Base-by-base conservation (phyloP, 2,113 vertebrate species). In the Cyanoderma ruficeps region DNA sequence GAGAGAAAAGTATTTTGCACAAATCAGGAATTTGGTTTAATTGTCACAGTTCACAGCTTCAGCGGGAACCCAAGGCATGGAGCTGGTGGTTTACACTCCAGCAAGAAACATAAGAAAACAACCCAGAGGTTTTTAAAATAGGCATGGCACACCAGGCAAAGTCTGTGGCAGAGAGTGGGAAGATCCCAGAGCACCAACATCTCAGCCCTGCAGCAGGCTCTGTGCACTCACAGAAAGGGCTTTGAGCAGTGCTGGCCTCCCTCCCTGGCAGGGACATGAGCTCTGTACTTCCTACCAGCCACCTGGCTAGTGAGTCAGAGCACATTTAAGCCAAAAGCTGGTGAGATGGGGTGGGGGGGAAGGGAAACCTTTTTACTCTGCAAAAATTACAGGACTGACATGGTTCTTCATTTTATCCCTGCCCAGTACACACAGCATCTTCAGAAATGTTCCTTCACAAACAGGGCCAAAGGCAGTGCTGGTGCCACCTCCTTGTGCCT, bases 201-300 rank as follows among this genome's bases (percentile, higher is more conserved):
- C 37, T 25, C 71, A 53, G 42, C 14, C 37, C 46, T 5, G 3
- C 2, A 2, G 2, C 65, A 42, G 80, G 64, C 64, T 74, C 63
- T 6, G 13, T 28, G 2, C 30, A 9, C 60, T 23, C 60, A 19
- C 37, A 74, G 63, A 17, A 63, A 30, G 59, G 46, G 69, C 37
- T 68, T 42, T 31, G 1, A 84, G 42, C 77, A 55, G 56, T 1
- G 0, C 65, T 1, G 0, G 68, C 44, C 61, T 86, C 67, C 39
- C 74, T 82, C 46, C 39, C 33, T 13, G 5, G 67, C 56, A 56
- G 23, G 50, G 31, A 30, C 4, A 1, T 1, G 14, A 33, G 61
- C 67, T 47, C 91, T 76, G 44, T 41, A 6, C 67, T n/a, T 55
- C 69, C 88, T 37, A 64, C 25, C 79, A 70, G 89, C 59, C 82